Evolutionary conservation across 2,888 invertebrate species (phyloP), one percentile per base, ranked within the genome.

Genomic region (Lepidochitona cinerea): DNA sequence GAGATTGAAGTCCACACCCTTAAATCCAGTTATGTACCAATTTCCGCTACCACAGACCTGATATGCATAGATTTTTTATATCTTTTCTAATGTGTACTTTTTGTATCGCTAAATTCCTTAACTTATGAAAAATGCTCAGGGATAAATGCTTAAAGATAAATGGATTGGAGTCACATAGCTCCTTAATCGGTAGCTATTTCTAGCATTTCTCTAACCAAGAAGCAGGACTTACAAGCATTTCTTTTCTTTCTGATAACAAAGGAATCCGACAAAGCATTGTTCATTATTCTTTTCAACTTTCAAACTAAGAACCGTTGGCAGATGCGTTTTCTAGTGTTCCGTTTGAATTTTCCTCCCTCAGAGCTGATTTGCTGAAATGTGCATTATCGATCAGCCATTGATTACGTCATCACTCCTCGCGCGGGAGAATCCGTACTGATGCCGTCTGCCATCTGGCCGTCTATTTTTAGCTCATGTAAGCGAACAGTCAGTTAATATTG

Each of bases 381-480:
- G 59, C 59, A 59, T 29, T 59, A 59, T 59, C 59, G 59, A 59
- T 59, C 26, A 23, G 59, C 29, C 7, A 29, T 59, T 59, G 59
- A 59, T 59, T 59, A 59, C 59, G 59, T 29, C 59, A 59, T 59
- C 59, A 29, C 59, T 59, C 23, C 29, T 59, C 23, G 59, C 18
- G 59, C 59, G 59, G 59, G 59, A 59, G 32, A 59, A 14, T 59
- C 59, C n/a, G n/a, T n/a, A 59, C 29, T 59, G 7, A 59, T 18
- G 29, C 3, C 29, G 59, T 7, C 18, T 26, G 32, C 59, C 59
- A 59, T 59, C 59, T 59, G 59, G 59, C 59, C 12, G 32, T 29
- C 29, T 14, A 14, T 23, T 23, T 29, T 29, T 23, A n/a, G n/a
- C n/a, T n/a, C n/a, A n/a, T 23, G 59, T 26, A 23, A 29, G 59